These are phyloP conservation scores for Carpatolechia fugitivella DNA, from an alignment of 2,888 invertebrate species.

Conservation along the genomic window DNA sequence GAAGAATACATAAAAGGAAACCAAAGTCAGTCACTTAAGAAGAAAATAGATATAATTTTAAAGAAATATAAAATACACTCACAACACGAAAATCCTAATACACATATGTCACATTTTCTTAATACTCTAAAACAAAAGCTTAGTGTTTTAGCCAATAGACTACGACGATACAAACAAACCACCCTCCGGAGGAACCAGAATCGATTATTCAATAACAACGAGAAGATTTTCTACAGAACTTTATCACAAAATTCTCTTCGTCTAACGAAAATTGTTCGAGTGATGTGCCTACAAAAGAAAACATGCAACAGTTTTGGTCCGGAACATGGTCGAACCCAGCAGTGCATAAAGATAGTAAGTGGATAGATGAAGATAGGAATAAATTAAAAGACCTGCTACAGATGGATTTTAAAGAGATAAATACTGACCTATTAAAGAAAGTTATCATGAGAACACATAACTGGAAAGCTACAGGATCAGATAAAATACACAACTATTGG, in stretches of 20 bases:
- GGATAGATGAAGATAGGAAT: neutral
- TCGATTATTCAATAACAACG: neutral
- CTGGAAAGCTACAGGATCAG: slow-evolving; percentile 26
- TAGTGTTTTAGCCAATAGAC: neutral
- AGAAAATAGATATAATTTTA: neutral
- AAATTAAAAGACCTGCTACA: neutral
- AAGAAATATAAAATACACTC: neutral
- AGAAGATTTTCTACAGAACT: neutral
- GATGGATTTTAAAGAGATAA: neutral
- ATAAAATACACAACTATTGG: slow-evolving; percentile 24
- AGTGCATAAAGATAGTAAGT: neutral
- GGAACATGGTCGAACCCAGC: neutral
- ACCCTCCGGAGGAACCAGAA: neutral
- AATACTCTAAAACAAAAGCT: slow-evolving; percentile 16
- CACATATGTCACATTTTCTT: neutral
- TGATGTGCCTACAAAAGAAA: too few species aligned
- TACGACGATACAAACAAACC: neutral
- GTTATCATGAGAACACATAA: slow-evolving; percentile 18
- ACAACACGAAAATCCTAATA: neutral
- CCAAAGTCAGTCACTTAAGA: neutral
- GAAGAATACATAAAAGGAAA: slow-evolving; percentile 18
- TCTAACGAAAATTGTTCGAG: too few species aligned
- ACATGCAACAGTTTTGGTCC: too few species aligned
- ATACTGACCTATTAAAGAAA: slow-evolving; percentile 9
- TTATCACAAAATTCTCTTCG: neutral